phyloP scores from a whole-genome alignment of 2,797 vertebrate genomes.

The Manis crassicaudata region DNA sequence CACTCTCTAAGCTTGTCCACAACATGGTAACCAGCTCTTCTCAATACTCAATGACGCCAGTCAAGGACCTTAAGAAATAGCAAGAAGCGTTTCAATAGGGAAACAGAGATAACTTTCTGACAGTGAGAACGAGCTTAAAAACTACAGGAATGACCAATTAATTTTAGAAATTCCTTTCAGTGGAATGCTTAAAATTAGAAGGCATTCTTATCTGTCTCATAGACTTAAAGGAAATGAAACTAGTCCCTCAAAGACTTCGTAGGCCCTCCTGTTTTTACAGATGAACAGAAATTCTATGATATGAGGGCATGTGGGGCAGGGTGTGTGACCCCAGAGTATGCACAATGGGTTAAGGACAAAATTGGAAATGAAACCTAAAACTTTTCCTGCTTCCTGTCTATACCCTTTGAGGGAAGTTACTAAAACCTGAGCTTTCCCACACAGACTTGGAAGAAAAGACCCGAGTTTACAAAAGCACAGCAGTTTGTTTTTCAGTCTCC shows the following conservation, averaged over 20 bases:
- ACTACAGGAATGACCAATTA: slow-evolving; percentile 24
- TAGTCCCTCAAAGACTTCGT: slow-evolving; percentile 8
- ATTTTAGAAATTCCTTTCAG: background rate
- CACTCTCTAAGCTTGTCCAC: background rate
- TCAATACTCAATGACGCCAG: background rate
- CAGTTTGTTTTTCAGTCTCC: background rate
- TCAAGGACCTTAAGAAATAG: background rate
- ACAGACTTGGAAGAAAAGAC: slow-evolving; percentile 25
- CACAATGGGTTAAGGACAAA: slow-evolving; percentile 33
- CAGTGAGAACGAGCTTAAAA: background rate
- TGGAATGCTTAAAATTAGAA: slow-evolving; percentile 51
- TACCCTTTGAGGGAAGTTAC: background rate
- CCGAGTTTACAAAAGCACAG: slow-evolving; percentile 18
- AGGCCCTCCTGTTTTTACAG: background rate
- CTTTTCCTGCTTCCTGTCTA: background rate
- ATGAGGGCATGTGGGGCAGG: background rate
- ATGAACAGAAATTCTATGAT: slow-evolving; percentile 48
- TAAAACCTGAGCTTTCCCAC: slow-evolving; percentile 38
- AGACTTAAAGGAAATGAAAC: slow-evolving; percentile 38
- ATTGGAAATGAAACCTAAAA: slow-evolving; percentile 4
- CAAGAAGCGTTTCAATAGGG: background rate
- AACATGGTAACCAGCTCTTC: background rate
- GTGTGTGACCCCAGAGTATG: background rate
- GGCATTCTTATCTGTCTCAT: slow-evolving; percentile 37
- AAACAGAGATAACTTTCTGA: slow-evolving; percentile 23